Conservation (phyloP, 2,797 vertebrate genomes). For the Muraenolepis orangiensis region DNA sequence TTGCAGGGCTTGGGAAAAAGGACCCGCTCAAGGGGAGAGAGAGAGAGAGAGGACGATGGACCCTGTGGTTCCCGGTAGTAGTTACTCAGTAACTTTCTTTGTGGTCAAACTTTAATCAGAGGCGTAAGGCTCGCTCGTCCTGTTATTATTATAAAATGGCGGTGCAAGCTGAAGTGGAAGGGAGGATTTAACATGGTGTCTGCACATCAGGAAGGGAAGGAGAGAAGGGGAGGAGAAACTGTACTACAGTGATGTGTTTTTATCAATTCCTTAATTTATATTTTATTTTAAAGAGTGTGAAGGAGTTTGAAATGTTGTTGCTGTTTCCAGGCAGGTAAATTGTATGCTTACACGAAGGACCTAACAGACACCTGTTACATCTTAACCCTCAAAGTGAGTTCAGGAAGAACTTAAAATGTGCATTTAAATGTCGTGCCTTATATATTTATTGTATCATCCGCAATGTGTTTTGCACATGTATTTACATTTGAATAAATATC, state of each 20-base stretch:
- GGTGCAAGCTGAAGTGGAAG: neutral
- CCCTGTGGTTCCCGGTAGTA: neutral
- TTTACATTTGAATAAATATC: conserved; percentile 34
- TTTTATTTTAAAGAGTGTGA: neutral
- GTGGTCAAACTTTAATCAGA: neutral
- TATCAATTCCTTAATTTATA: neutral
- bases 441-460: neutral
- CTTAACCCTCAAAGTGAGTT: neutral
- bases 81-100: neutral
- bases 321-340: neutral
- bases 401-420: too few relatives aligned
- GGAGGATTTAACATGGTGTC: neutral
- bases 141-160: neutral
- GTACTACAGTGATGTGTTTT: neutral
- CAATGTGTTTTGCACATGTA: neutral
- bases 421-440: neutral
- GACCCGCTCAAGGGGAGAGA: neutral
- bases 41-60: too few relatives aligned
- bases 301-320: neutral
- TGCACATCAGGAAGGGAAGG: neutral
- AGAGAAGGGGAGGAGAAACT: neutral
- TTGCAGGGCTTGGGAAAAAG: neutral
- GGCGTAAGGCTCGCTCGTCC: neutral
- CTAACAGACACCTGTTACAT: neutral
- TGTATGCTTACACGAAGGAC: neutral